Evolutionary conservation across 2,888 invertebrate genomes (phyloP), one percentile per base, ranked within the genome.

Genomic region (Petrolisthes cinctipes): DNA sequence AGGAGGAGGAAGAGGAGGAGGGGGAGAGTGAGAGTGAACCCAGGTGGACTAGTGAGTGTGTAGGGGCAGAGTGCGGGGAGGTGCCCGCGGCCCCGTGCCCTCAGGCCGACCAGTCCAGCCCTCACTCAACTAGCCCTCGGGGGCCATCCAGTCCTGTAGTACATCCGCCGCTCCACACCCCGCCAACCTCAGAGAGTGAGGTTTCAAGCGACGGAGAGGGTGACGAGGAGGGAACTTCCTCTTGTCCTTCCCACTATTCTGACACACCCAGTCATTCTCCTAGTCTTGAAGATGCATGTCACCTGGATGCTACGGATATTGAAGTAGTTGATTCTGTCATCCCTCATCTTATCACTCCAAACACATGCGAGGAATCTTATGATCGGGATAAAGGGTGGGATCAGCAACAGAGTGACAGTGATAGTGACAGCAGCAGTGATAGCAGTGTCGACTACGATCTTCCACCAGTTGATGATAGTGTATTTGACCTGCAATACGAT

Each of bases 401-500:
- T 37, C 37, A 37, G 2, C 9, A 20, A 5, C 23, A 81, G 14
- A 81, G 68, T 71, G 86, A 86, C 79, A 53, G 78, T 23, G 87
- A 87, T 11, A 76, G 76, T 66, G 86, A 86, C 23, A 68, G 68
- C n/a, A 81, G 81, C 23, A 85, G 85, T 76, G 85, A 85, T 78
- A 88, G 82, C 53, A 85, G 85, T 71, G 85, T 82, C 20, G 85
- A 88, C 23, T 71, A 78, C 23, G 85, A 85, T 23, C 51, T 82
- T 20, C 88, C 85, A 53, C 78, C 88, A 1, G 82, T 88, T 76
- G 88, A 88, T 61, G 88, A 88, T 9, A 85, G 78, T n/a, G 61
- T 82, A 20, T 88, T 80, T 57, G 88, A 88, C 82, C 82, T 85
- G n/a, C 84, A 88, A 53, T 88, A 80, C 68, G 85, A 88, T 54